Percentiles rank a stretch among this genome's conserved stretches.
Evolutionary conservation across 2,888 invertebrate species (phyloP).

Genomic region (Cacoxenus indagator): DNA sequence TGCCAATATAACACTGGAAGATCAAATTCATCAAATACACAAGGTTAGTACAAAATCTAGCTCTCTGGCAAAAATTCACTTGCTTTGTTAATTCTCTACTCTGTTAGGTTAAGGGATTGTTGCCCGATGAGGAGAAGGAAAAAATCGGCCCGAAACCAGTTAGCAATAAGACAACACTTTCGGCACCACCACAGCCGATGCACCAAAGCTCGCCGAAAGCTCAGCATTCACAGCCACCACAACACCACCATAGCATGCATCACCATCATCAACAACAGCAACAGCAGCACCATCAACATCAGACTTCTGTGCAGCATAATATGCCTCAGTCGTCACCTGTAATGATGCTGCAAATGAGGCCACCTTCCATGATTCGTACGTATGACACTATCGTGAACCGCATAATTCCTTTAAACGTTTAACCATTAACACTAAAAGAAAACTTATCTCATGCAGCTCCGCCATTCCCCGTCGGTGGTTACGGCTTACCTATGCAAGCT

Average conservation of each 20-base stretch:
- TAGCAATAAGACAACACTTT: conserved; percentile 61
- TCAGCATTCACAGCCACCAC: conserved; percentile 42
- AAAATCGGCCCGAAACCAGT: conserved; percentile 95
- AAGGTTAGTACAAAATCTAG: conserved; percentile 74
- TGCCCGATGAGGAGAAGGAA: conserved; percentile 96
- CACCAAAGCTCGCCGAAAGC: conserved; percentile 46
- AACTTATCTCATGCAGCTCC: conserved; percentile 70
- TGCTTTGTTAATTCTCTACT: not conserved
- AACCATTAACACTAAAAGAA: no score
- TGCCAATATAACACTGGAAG: conserved; percentile 95
- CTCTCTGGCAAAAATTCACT: conserved; percentile 45
- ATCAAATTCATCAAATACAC: conserved; percentile 97
- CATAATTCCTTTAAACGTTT: no score
- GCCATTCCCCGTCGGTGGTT: conserved; percentile 71
- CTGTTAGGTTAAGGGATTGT: conserved; percentile 81
- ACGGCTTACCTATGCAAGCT: conserved; percentile 68
- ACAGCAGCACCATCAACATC: conserved; percentile 43
- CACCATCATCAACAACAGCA: conserved; percentile 56
- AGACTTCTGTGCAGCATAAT: conserved; percentile 47
- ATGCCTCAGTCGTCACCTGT: conserved; percentile 66
- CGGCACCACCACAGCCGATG: conserved; percentile 67
- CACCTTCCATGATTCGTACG: conserved; percentile 71
- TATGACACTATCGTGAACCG: conserved; percentile 5
- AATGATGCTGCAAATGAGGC: conserved; percentile 71
- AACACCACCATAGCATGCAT: conserved; percentile 44